Evolutionary conservation across 2,888 invertebrate genomes (phyloP), one percentile per base, ranked within the genome.

Genomic region (Tetragonisca angustula): DNA sequence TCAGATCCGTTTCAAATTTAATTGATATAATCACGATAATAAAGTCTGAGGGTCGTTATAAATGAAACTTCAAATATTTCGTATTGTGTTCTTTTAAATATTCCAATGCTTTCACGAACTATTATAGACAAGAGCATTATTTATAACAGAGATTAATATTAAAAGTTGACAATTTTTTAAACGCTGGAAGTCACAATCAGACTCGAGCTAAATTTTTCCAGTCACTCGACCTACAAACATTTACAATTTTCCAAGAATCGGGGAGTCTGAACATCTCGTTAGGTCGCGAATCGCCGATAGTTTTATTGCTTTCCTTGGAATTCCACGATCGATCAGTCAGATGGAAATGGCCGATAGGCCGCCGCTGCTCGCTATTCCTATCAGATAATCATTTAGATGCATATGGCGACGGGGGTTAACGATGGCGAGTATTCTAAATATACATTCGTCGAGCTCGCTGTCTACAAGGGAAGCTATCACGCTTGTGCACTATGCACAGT

Each of bases 321-420:
- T 88, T 89, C 89, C 80, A 85, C 84, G 91, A 91, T 91, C 90
- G 91, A 91, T 91, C 88, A 89, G 79, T 83, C 74, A 88, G 93
- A 93, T 93, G 87, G 87, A 88, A 89, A 88, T 90, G 85, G 69
- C 81, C 85, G 93, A 94, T 92, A 93, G 85, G 88, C 79, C 72
- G 56, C 56, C 32, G 85, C 74, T 85, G 82, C 88, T 88, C 83
- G 89, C 81, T 67, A 85, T 87, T 88, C 88, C 86, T 93, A 92
- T 92, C 92, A 91, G 92, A 93, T 91, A 91, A 90, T 90, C 84
- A 84, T 81, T 87, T 86, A 90, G 89, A 90, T 90, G 89, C 89
- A 88, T 88, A 81, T 68, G 78, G 88, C 87, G 85, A 74, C 84
- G 79, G 86, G 90, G 89, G 89, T 88, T 91, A 88, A 79, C 89